Base-by-base conservation (phyloP, 2,797 vertebrate genomes). In the Arnoldichthys spilopterus region DNA sequence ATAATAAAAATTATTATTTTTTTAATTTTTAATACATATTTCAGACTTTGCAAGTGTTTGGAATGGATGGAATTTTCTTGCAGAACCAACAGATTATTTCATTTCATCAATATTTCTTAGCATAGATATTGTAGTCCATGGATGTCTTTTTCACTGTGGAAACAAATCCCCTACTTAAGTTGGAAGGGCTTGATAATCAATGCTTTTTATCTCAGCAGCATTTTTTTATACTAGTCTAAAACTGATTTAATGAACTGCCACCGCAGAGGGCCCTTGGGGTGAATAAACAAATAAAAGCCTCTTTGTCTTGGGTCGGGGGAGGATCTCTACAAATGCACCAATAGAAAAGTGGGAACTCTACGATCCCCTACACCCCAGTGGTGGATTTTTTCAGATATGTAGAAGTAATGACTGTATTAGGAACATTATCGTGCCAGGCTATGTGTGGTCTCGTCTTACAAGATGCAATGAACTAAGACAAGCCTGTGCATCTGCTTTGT, bases 281-380 rank as follows among this genome's bases (percentile, higher is more conserved):
- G 22, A 74, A 49, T 79, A 74, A 66, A 56, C 70, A 59, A 71
- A 56, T 71, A 73, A 79, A 73, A 66, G 77, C 69, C 47, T 77
- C 40, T 56, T 24, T 47, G 16, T 32, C 43, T 54, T 0, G 13
- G 9, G 51, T 12, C 12, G 7, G 30, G 34, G 69, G 30, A 22
- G 13, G 62, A 37, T 30, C 61, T 32, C 37, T 28, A 34, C 53
- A 67, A 49, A 16, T 6, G 45, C 30, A 11, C 15, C 54, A 15
- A 24, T 16, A 47, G 45, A 24, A 28, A 71, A 22, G 51, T 37
- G 30, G 47, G 49, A 12, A 30, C 67, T 20, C 43, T 26, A 20
- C 40, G 8, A 16, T 18, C 26, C 26, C 12, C 16, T n/a, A 47
- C 43, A 47, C 37, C 32, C 28, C n/a, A 67, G 24, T 37, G 34